Evolutionary conservation across 1,140 invertebrate species (phyloP).

Genomic region (Metopolophium dirhodum): DNA sequence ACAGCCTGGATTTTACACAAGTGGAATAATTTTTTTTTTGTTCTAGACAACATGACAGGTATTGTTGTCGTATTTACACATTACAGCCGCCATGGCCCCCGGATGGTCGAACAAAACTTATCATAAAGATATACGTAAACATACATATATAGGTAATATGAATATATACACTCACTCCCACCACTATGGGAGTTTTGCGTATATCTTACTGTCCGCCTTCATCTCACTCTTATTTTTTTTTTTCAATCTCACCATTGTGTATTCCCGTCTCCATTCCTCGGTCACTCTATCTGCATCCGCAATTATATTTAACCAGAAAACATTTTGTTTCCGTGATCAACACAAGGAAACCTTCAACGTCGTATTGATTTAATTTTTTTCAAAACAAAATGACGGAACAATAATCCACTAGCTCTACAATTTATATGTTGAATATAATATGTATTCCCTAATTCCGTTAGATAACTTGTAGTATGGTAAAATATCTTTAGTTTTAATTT

Average conservation of each 20-base stretch:
- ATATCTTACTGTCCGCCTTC: not conserved
- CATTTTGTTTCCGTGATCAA: not conserved
- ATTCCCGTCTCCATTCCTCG: not conserved
- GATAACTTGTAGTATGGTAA: no score
- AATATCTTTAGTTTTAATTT: no score
- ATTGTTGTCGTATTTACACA: not conserved
- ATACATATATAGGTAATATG: not conserved
- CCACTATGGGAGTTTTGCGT: not conserved
- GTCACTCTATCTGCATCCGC: not conserved
- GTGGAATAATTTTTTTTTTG: not conserved
- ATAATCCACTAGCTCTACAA: not conserved
- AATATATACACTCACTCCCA: not conserved
- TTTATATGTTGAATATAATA: not conserved
- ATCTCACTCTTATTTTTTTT: not conserved
- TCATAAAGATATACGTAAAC: not conserved
- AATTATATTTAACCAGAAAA: not conserved
- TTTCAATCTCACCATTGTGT: not conserved
- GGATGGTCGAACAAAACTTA: not conserved
- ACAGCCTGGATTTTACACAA: not conserved
- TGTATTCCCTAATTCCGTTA: not conserved
- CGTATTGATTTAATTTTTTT: not conserved
- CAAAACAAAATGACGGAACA: not conserved
- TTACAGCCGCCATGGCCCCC: not conserved
- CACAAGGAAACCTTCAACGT: not conserved
- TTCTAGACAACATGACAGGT: conserved; percentile 21